phyloP scores from a whole-genome alignment of 2,113 vertebrate species.

The Chloropsis cyanopogon region DNA sequence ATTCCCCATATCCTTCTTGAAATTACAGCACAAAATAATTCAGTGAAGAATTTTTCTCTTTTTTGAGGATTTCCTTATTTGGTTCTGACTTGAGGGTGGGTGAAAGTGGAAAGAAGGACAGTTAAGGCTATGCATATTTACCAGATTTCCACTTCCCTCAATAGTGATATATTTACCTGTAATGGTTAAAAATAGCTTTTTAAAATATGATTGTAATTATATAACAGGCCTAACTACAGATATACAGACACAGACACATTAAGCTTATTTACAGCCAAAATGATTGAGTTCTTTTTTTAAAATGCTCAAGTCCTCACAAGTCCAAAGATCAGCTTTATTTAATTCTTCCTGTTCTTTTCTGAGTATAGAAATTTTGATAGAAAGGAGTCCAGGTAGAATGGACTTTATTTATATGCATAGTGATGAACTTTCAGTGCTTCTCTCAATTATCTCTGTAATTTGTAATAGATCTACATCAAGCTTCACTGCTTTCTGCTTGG shows the following conservation, averaged over 20 bases:
- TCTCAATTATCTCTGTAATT: not conserved
- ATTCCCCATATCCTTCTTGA: not conserved
- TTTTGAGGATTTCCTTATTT: not conserved
- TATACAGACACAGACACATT: not conserved
- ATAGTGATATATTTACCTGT: not conserved
- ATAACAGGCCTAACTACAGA: not conserved
- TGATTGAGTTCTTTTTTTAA: not conserved
- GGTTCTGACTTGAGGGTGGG: accelerated
- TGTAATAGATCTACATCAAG: not conserved
- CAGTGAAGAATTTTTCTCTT: not conserved
- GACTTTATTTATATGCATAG: too few species aligned
- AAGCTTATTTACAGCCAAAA: not conserved
- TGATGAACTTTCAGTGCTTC: not conserved
- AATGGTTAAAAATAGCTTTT: not conserved
- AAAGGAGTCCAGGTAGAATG: not conserved
- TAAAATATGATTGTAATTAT: not conserved
- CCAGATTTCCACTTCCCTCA: not conserved
- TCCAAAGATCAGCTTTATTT: not conserved
- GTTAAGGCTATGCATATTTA: not conserved
- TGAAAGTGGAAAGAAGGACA: not conserved
- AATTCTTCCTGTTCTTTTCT: not conserved
- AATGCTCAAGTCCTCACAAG: not conserved
- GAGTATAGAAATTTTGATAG: not conserved
- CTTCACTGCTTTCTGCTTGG: not conserved
- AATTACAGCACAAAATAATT: not conserved